phyloP scores from a whole-genome alignment of 2,888 invertebrate genomes.

The Melinopterus prodromus region DNA sequence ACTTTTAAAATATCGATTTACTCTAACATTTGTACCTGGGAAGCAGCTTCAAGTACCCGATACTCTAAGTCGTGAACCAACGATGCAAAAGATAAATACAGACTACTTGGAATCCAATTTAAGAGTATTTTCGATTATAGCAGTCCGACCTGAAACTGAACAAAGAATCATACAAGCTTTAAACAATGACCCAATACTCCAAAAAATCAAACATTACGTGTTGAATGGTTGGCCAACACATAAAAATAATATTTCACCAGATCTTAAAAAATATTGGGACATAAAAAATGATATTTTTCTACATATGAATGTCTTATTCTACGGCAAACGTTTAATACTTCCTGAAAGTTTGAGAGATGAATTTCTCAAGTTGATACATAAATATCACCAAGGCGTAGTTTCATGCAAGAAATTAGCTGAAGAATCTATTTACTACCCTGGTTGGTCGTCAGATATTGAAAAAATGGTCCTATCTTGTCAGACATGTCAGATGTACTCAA shows the following conservation, averaged over 20 bases:
- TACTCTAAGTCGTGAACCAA: conserved; percentile 26
- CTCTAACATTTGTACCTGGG: conserved; percentile 39
- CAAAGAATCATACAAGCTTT: conserved; percentile 23
- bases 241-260: conserved; percentile 17
- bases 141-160: neutral
- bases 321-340: conserved; percentile 31
- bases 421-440: conserved; percentile 46
- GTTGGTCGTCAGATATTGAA: no score
- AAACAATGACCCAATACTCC: conserved; percentile 25
- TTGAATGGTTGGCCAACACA: conserved; percentile 31
- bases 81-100: no score
- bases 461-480: no score
- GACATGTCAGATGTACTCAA: conserved; percentile 40
- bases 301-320: conserved; percentile 29
- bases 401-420: conserved; percentile 38
- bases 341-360: conserved; percentile 26
- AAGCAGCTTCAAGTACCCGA: conserved; percentile 24
- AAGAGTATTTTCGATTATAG: no score
- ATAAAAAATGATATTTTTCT: conserved; percentile 29
- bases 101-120: no score
- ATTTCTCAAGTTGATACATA: conserved; percentile 27
- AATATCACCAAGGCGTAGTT: conserved; percentile 33
- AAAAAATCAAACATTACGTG: conserved; percentile 26
- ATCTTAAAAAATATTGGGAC: conserved; percentile 27
- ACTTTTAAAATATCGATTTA: conserved; percentile 38